Base-by-base conservation (phyloP, 2,888 invertebrate genomes). In the Heliconius hortense region DNA sequence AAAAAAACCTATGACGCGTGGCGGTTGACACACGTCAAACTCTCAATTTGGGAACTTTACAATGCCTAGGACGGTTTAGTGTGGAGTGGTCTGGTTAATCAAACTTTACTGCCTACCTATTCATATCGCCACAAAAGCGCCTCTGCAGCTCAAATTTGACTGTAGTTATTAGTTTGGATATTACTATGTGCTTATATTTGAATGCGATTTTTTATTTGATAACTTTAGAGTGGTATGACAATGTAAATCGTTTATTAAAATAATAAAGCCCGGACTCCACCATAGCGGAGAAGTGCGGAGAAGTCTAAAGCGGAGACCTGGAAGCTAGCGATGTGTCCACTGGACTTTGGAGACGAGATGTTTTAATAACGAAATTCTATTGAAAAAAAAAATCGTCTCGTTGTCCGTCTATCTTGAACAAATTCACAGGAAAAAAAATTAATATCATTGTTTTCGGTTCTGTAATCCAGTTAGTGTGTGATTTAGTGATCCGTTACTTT, bases 11-110 rank as follows among this genome's bases (percentile, higher is more conserved):
- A 79, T 84, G 82, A 79, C 84, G 73, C 73, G 81, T 82, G 81
- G 80, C 81, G 81, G 79, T 82, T 86, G 88, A 86, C 88, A 85
- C 81, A 81, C 85, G 87, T 87, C 87, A 86, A 87, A 86, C 82
- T 84, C 80, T 76, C 80, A 84, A 84, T 85, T 81, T 79, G 62
- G 72, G 71, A 75, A 67, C 71, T 73, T 77, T 78, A 62, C 28
- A 72, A 75, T 77, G 62, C 73, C 75, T 67, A 62, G 71, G 56
- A 76, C 68, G 59, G 74, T 77, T 78, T 77, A 66, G 75, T 60
- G 73, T 66, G 64, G 77, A 77, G 75, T 78, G 75, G 77, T 77
- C 77, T 77, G 77, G 75, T 78, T 78, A 77, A 77, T 78, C 78
- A 77, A 78, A 78, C 77, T 78, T 77, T 77, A 68, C 78, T 69